Percentiles rank a stretch among this genome's conserved stretches.
These are phyloP conservation scores for Clarias gariepinus DNA, from an alignment of 2,113 vertebrate species.

Conservation along the genomic window DNA sequence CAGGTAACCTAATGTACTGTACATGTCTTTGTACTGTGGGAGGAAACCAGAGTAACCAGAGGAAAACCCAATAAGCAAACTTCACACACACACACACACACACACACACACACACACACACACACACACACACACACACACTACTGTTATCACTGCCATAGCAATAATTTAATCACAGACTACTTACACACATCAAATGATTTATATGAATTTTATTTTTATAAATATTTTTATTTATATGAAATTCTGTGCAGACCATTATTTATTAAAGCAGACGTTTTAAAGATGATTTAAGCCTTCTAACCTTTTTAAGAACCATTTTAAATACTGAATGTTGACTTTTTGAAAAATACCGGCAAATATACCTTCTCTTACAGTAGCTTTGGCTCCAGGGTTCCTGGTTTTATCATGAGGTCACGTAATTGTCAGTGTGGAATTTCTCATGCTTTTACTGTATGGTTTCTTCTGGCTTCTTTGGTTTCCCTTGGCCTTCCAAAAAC, in stretches of 20 bases:
- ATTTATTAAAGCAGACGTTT: neutral
- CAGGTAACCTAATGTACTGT: too few relatives aligned
- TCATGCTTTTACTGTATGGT: neutral
- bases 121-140: too few relatives aligned
- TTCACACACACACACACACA: too few relatives aligned
- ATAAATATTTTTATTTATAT: too few relatives aligned
- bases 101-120: too few relatives aligned
- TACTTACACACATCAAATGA: neutral
- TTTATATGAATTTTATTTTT: too few relatives aligned
- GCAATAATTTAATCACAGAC: neutral
- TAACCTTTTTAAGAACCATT: neutral
- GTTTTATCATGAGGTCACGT: neutral
- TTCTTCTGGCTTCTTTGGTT: neutral
- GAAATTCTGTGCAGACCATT: neutral
- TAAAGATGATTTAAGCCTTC: neutral
- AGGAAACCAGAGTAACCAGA: too few relatives aligned
- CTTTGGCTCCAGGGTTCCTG: neutral
- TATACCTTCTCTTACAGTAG: neutral
- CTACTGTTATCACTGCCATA: neutral
- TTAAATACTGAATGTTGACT: neutral
- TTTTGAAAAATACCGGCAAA: neutral
- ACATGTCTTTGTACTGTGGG: too few relatives aligned
- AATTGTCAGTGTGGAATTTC: neutral
- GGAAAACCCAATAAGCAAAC: too few relatives aligned
- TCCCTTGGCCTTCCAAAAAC: neutral